Percentiles rank a stretch among this genome's conserved stretches.
Evolutionary conservation across 2,888 invertebrate genomes (phyloP).

Genomic region (Agriopis marginaria): DNA sequence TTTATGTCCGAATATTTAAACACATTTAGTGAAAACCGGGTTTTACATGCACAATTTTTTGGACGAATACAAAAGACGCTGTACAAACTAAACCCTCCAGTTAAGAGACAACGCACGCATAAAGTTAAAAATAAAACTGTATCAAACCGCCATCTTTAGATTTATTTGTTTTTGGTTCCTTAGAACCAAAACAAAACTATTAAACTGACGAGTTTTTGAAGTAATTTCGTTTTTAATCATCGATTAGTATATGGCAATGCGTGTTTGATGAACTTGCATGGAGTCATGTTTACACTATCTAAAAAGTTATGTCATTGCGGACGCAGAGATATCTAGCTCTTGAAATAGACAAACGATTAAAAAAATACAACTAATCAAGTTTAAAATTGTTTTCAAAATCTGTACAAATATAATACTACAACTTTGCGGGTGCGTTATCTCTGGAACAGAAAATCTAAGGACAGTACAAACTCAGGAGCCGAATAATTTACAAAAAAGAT

Average conservation of each 20-base stretch:
- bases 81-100: slow-evolving; percentile 61
- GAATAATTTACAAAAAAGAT: slow-evolving; percentile 44
- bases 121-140: neutral
- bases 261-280: neutral
- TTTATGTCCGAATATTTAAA: slow-evolving; percentile 59
- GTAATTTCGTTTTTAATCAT: neutral
- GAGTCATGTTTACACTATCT: no score
- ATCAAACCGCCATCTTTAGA: neutral
- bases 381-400: no score
- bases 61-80: slow-evolving; percentile 69
- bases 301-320: no score
- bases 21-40: slow-evolving; percentile 65
- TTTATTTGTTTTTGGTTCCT: no score
- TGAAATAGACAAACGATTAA: neutral
- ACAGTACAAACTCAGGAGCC: slow-evolving; percentile 49
- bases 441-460: slow-evolving; percentile 46
- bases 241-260: neutral
- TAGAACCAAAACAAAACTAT: neutral
- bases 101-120: slow-evolving; percentile 55
- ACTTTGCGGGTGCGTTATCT: slow-evolving; percentile 40
- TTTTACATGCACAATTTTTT: slow-evolving; percentile 68
- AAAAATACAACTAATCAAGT: no score
- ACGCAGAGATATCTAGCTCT: no score
- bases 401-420: no score
- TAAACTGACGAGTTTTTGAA: neutral